Base-by-base conservation (phyloP, 2,888 invertebrate genomes). In the Hydrotaea diabolus region DNA sequence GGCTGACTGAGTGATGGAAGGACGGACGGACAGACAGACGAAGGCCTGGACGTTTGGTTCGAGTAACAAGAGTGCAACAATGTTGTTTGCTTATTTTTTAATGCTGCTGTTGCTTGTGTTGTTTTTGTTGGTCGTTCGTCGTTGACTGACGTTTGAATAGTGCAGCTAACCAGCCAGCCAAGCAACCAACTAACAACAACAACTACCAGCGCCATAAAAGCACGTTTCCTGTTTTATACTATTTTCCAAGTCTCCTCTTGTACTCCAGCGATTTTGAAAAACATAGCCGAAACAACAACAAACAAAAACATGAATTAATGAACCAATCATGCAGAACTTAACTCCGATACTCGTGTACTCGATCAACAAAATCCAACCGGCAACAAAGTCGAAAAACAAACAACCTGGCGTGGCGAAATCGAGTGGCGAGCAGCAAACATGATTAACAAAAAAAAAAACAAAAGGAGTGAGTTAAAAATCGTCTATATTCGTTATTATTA, bases 281-380 rank as follows among this genome's bases (percentile, higher is more conserved):
- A 21, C 23, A 57, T 23, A 57, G 26, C 5, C 3, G 3, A 59
- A 59, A 26, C 17, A 57, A 9, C 8, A 64, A 71, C 15, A 73
- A 43, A 46, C 23, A 39, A 31, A 59, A 77, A 71, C 72, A 72
- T 39, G 75, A 78, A 17, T 81, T 81, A 85, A 85, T 81, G 66
- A 81, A 69, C 76, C 81, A 79, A 85, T 85, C 78, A 85, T 81
- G 84, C 84, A 85, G 78, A 85, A 85, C 81, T 72, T 36, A 9
- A 23, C 0, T n/a, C n/a, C n/a, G 5, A 69, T 23, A 26, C 15
- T 15, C 49, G 49, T 13, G n/a, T 7, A 31, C 62, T 31, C 31
- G 62, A 62, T 26, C 62, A 31, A 62, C 62, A 62, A 66, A 66
- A 19, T 39, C 43, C 39, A 9, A 39, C 31, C 31, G 31, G 31